phyloP scores from a whole-genome alignment of 2,113 vertebrate species.

The Nettapus auritus region DNA sequence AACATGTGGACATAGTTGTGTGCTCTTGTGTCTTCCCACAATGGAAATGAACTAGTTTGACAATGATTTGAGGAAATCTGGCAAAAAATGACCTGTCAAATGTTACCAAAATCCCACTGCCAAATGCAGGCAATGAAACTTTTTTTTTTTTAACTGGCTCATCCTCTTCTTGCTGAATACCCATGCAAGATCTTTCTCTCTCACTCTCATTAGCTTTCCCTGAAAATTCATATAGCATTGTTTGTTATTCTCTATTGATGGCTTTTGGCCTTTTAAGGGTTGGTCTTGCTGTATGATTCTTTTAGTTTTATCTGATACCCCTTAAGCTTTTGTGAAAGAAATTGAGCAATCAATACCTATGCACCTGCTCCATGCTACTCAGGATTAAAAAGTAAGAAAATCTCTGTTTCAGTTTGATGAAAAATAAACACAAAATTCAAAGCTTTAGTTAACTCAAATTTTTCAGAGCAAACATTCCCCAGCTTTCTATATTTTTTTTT shows the following conservation, averaged over 20 bases:
- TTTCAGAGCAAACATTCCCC: not conserved
- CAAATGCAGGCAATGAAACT: not conserved
- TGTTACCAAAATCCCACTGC: not conserved
- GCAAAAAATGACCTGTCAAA: not conserved
- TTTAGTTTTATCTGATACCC: not conserved
- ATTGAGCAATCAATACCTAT: not conserved
- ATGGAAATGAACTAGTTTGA: not conserved
- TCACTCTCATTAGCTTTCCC: not conserved
- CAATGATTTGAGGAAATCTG: not conserved
- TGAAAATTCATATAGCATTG: not conserved
- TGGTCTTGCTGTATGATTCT: not conserved
- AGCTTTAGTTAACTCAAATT: not conserved
- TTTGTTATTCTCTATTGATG: not conserved
- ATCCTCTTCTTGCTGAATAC: not conserved
- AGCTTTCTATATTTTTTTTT: not conserved
- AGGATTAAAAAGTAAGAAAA: not conserved
- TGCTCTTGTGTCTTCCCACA: not conserved
- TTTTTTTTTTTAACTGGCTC: constrained; percentile 1
- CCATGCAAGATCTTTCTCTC: not conserved
- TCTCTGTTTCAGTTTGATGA: not conserved
- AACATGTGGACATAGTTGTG: not conserved
- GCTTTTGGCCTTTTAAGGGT: not conserved
- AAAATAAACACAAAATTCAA: not conserved
- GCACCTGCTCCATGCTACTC: not conserved
- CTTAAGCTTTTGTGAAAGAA: not conserved